These are phyloP conservation scores for Nymphicus hollandicus DNA, from an alignment of 2,113 vertebrate species.

Conservation along the genomic window DNA sequence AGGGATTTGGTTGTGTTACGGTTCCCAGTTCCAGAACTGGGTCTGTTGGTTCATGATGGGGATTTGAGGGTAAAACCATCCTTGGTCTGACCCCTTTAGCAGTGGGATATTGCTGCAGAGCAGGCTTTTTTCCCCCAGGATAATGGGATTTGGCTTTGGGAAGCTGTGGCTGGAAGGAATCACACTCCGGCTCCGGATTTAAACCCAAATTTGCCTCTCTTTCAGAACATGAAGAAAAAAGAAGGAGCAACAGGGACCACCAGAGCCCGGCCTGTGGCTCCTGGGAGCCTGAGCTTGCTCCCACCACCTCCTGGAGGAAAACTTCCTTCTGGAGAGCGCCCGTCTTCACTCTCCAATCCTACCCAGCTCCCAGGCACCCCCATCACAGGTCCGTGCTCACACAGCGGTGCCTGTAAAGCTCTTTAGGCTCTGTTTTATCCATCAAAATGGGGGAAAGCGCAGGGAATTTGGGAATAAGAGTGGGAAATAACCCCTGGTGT, in stretches of 20 bases:
- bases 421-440: neutral
- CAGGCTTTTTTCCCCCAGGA: neutral
- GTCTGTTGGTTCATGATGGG: neutral
- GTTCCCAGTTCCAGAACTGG: neutral
- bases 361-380: slow-evolving; percentile 36
- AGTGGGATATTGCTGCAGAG: fast-evolving
- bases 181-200: fast-evolving
- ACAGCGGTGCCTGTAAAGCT: fast-evolving
- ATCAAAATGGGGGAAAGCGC: fast-evolving
- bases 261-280: slow-evolving; percentile 65
- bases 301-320: slow-evolving; percentile 87
- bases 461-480: neutral
- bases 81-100: neutral
- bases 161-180: neutral
- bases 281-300: slow-evolving; percentile 74
- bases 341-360: fast-evolving
- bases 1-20: fast-evolving
- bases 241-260: slow-evolving; percentile 65
- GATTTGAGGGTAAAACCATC: neutral
- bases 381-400: slow-evolving; percentile 67
- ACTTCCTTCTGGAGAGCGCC: slow-evolving; percentile 14
- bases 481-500: neutral
- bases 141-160: neutral
- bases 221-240: slow-evolving; percentile 92
- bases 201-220: neutral